Conservation (phyloP, 2,113 vertebrate genomes). For the Dipodomys merriami region DNA sequence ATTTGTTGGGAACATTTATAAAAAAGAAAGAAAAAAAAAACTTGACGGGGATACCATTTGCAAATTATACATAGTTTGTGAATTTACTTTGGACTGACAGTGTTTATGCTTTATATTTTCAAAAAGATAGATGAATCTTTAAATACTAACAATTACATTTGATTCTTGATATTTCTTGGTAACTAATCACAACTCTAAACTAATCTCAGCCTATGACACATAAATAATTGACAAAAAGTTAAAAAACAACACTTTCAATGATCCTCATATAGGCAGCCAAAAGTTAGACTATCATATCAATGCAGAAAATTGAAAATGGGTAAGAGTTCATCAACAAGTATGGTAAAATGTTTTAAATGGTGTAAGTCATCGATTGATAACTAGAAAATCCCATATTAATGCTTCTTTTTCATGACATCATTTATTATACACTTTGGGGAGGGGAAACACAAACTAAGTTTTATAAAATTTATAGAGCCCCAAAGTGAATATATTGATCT, state of each 20-base stretch:
- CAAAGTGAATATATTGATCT: neutral
- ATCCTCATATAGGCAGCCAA: slow-evolving; percentile 74
- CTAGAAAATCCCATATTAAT: neutral
- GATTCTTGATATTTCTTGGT: slow-evolving; percentile 88
- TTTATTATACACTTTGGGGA: neutral
- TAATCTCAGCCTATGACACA: slow-evolving; percentile 77
- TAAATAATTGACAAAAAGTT: slow-evolving; percentile 90
- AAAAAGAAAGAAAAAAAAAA: neutral
- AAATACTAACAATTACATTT: slow-evolving; percentile 90
- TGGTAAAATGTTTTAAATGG: neutral
- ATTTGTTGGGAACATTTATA: slow-evolving; percentile 76
- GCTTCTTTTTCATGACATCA: neutral
- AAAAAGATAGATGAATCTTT: slow-evolving; percentile 90
- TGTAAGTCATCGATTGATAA: neutral
- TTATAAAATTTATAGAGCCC: neutral
- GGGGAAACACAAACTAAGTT: neutral
- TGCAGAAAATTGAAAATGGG: slow-evolving; percentile 14
- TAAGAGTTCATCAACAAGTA: slow-evolving; percentile 34
- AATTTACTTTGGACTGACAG: slow-evolving; percentile 89
- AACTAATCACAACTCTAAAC: slow-evolving; percentile 86
- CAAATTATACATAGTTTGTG: slow-evolving; percentile 81
- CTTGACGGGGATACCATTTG: slow-evolving; percentile 82
- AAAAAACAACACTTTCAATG: slow-evolving; percentile 85
- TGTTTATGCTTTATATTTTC: slow-evolving; percentile 88
- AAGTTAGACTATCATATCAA: slow-evolving; percentile 74